Base-by-base conservation (phyloP, 2,113 vertebrate species). In the Coptodon rendalli region DNA sequence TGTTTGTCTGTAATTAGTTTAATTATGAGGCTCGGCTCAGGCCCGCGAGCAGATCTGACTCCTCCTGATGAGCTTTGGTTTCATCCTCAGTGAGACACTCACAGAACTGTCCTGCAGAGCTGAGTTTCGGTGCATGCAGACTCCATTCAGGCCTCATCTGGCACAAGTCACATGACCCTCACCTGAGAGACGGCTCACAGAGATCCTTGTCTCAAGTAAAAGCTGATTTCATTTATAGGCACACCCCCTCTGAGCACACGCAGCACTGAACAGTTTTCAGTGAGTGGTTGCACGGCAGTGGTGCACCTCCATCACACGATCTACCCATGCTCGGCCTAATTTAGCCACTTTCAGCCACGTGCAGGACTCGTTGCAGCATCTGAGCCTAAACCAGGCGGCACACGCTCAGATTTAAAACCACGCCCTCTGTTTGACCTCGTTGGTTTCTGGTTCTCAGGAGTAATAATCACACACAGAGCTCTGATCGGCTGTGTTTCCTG, bases 1-100 rank as follows among this genome's bases (percentile, higher is more conserved):
- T 48, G 16, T 76, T 76, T 76, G 71, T 48, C 71, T 76, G 43
- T 76, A 48, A 76, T 76, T 76, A 19, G 24, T 12, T 76, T 19
- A 76, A 76, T 76, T 48, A 76, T 48, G 71, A 76, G 43, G 16
- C 43, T 66, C 6, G 5, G 34, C 34, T 48, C 71, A 76, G 40
- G 68, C 40, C 38, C 1, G 2, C 14, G 9, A 48, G 9, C 40
- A 0, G 9, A 29, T 29, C 71, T 48, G 71, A 48, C 43, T 48
- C 43, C 71, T 12, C 24, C 24, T 29, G 40, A 48, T 76, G 40
- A 22, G 40, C 24, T 27, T 73, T 17, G 68, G 40, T 27, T 73
- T 73, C 40, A 73, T 48, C 22, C 9, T 63, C 43, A 76, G 6
- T 76, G 40, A 76, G 40, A 48, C 40, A 0, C 14, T 6, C 22